Evolutionary conservation across 2,888 invertebrate species (phyloP).

Genomic region (Altica lythri): DNA sequence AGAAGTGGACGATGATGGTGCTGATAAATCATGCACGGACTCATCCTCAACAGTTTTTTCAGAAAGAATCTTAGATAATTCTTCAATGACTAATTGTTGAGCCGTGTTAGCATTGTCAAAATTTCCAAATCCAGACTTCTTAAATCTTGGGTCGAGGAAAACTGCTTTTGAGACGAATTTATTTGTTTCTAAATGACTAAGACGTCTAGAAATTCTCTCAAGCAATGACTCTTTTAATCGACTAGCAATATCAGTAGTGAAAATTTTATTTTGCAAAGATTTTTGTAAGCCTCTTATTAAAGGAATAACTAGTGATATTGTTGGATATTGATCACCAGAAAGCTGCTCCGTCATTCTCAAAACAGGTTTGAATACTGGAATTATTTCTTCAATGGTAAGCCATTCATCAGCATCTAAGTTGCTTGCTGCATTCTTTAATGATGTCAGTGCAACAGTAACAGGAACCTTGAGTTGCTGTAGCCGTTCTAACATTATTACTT

Average conservation of each 20-base stretch:
- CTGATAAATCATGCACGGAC: no score
- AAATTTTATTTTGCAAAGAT: constrained; percentile 15
- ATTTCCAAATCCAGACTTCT: constrained; percentile 34
- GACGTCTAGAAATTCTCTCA: constrained; percentile 13
- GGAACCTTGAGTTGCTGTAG: constrained; percentile 25
- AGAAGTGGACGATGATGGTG: no score
- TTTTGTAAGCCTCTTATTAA: constrained; percentile 25
- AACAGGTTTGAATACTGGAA: constrained; percentile 26
- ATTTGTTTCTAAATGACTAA: constrained; percentile 25
- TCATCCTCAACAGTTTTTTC: no score
- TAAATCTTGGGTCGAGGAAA: constrained; percentile 39
- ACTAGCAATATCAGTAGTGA: constrained; percentile 16
- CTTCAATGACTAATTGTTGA: constrained; percentile 31
- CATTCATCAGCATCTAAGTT: constrained; percentile 30
- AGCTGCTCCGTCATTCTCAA: constrained; percentile 21
- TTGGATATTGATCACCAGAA: constrained; percentile 30
- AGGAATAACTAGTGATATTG: constrained; percentile 28
- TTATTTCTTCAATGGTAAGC: constrained; percentile 20
- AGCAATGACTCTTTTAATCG: constrained; percentile 21
- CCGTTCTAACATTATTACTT: constrained; percentile 27
- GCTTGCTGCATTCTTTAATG: constrained; percentile 24
- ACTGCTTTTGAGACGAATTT: constrained; percentile 31
- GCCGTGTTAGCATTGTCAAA: constrained; percentile 32
- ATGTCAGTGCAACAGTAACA: constrained; percentile 22
- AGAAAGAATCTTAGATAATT: no score